Base-by-base conservation (phyloP, 2,797 vertebrate genomes). In the Scolopax bukidnonensis region DNA sequence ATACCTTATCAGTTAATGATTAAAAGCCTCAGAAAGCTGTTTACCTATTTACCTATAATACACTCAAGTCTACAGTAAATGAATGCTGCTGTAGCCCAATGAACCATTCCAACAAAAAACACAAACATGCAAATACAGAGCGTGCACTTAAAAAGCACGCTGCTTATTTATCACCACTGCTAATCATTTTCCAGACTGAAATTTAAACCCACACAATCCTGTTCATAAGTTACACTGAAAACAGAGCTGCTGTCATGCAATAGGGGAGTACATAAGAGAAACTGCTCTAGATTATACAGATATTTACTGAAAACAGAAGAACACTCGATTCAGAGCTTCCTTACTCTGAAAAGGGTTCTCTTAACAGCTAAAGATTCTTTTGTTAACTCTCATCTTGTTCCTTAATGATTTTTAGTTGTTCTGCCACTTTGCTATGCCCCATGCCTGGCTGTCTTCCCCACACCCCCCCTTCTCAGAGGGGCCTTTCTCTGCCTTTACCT, bases 1-100 rank as follows among this genome's bases (percentile, higher is more conserved):
- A 89, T 96, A 93, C 64, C 69, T 33, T 90, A 91, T 93, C 77
- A 73, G 92, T 95, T 96, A 95, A 95, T 94, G 78, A 94, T 90
- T 94, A 87, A 89, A 96, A 95, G 45, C 25, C 64, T 65, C 36
- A 60, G 61, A 94, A 87, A 76, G 51, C 69, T 83, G 79, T 89
- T 96, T 90, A 87, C 45, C 83, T 89, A 63, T 94, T 87, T 88
- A 79, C 83, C 83, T 78, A 27, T 61, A 77, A 96, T n/a, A 89
- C 16, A 64, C 51, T 32, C 48, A 89, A 84, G 73, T 15, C 67
- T 74, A 75, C 8, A 20, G 68, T 57, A 93, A 90, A 82, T 75
- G 67, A 92, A 77, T 24, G 48, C 53, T 61, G 50, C 40, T 2
- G 45, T 57, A 87, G 71, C 78, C 82, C 84, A 91, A 3, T 1